Conservation (phyloP, 2,113 vertebrate species). For the Callipepla californica region DNA sequence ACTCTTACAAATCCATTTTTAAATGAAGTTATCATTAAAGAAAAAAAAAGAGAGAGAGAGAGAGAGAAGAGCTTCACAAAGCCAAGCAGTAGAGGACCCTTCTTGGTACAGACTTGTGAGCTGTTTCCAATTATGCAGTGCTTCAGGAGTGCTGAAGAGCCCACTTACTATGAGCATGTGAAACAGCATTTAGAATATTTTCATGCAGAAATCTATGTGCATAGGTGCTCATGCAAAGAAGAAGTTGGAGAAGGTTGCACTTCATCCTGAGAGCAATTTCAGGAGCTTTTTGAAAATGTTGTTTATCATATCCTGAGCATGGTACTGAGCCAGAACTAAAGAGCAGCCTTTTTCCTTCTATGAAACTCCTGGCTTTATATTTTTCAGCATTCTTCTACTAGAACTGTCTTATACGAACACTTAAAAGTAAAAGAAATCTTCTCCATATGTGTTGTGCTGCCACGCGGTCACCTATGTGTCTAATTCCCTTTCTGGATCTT, state of each 20-base stretch:
- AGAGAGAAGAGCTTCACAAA: not conserved
- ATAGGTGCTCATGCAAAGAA: not conserved
- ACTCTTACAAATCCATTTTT: not conserved
- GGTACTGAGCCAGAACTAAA: not conserved
- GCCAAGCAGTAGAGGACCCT: not conserved
- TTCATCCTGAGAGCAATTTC: not conserved
- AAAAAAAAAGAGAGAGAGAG: not conserved
- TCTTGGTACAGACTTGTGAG: not conserved
- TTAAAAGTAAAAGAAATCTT: not conserved
- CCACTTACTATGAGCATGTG: accelerated
- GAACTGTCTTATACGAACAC: not conserved
- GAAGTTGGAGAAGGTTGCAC: not conserved
- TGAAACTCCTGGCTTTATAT: not conserved
- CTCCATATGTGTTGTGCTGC: not conserved
- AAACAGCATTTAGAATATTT: not conserved
- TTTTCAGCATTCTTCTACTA: not conserved
- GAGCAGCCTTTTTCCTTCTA: not conserved
- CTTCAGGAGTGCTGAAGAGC: not conserved
- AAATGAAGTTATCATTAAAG: not conserved
- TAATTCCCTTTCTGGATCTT: not conserved
- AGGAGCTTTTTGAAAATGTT: not conserved
- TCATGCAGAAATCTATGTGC: not conserved
- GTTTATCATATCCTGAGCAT: not conserved
- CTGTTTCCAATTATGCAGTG: not conserved
- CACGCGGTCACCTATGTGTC: not conserved